A percentile compares a stretch with the other conserved stretches of the same genome.
Conservation (phyloP, 2,797 vertebrate genomes). For the Ispidina lecontei region DNA sequence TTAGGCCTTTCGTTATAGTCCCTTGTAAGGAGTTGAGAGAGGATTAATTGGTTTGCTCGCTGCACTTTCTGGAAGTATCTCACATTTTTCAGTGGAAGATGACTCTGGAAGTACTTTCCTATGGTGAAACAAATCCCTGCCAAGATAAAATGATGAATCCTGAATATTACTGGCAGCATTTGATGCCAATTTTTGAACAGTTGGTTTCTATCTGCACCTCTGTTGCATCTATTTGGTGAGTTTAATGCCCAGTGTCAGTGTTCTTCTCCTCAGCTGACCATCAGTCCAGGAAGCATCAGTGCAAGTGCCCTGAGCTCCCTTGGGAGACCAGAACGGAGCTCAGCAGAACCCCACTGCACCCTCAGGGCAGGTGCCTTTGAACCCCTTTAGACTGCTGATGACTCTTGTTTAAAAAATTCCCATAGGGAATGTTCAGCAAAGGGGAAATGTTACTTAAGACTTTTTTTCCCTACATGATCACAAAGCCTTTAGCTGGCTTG, state of each 20-base stretch:
- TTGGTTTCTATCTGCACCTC: not conserved
- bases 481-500: not conserved
- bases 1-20: conserved; percentile 60
- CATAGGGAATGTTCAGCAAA: not conserved
- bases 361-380: not conserved
- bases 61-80: conserved; percentile 66
- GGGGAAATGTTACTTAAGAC: not conserved
- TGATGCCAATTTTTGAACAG: conserved; percentile 52
- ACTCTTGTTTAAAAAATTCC: not conserved
- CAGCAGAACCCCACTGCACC: not conserved
- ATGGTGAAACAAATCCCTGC: conserved; percentile 68
- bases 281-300: not conserved
- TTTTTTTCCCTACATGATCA: not conserved
- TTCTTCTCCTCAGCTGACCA: conserved; percentile 22
- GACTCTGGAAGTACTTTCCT: conserved; percentile 69
- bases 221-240: accelerated
- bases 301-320: not conserved
- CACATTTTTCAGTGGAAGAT: conserved; percentile 68
- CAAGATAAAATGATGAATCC: conserved; percentile 71
- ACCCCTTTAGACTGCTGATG: not conserved
- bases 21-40: conserved; percentile 65
- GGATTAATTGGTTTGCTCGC: conserved; percentile 68
- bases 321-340: accelerated
- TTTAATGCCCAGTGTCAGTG: conserved; percentile 35
- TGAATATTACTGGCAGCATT: conserved; percentile 59